A percentile compares a stretch with the other conserved stretches of the same genome.
Conservation (phyloP, 2,888 invertebrate species). For the Tortrix viridana region DNA sequence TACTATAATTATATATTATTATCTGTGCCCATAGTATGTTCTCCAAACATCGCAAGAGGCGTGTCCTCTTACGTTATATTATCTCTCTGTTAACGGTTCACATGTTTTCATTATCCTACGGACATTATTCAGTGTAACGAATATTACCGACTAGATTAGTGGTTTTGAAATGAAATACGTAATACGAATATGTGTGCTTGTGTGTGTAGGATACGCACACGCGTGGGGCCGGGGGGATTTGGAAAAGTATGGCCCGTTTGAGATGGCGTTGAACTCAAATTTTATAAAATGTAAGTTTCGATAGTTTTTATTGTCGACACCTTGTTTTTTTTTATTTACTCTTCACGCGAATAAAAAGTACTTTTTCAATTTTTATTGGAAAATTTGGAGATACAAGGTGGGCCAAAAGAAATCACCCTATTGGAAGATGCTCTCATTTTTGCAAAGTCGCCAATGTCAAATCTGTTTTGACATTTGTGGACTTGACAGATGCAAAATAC, state of each 20-base stretch:
- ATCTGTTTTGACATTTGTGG: too few species aligned
- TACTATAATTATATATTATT: too few species aligned
- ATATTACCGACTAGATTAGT: conserved; percentile 17
- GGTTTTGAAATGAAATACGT: conserved; percentile 39
- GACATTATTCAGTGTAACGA: conserved; percentile 24
- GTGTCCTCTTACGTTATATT: conserved; percentile 14
- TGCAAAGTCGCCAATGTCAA: too few species aligned
- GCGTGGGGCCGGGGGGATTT: conserved; percentile 62
- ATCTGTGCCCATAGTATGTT: too few species aligned
- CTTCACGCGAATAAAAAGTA: too few species aligned
- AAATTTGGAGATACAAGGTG: too few species aligned
- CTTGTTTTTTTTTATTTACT: too few species aligned
- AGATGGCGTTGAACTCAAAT: conserved; percentile 59
- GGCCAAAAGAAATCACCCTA: too few species aligned
- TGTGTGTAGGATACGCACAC: conserved; percentile 42
- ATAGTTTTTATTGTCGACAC: neutral
- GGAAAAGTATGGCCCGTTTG: conserved; percentile 72
- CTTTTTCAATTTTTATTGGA: too few species aligned
- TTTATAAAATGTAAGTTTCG: conserved; percentile 70
- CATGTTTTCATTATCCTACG: conserved; percentile 16
- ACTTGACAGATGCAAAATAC: too few species aligned
- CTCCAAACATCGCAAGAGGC: conserved; percentile 13
- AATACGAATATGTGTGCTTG: conserved; percentile 39
- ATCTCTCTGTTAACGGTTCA: conserved; percentile 12
- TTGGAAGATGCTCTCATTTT: too few species aligned